Evolutionary conservation across 2,888 invertebrate genomes (phyloP).

Genomic region (Drosophila helvetica): DNA sequence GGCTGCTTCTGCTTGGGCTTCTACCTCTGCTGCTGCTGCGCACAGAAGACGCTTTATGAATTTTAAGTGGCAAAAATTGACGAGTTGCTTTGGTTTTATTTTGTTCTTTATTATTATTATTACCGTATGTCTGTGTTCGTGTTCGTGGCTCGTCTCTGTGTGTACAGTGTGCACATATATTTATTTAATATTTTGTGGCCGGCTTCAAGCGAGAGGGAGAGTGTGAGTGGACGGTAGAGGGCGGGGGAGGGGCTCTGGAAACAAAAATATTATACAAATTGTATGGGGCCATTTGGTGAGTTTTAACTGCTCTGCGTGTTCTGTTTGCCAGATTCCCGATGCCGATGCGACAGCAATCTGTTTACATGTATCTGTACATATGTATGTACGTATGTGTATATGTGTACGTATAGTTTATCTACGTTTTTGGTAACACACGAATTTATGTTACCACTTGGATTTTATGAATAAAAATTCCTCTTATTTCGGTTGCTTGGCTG

Average conservation of each 20-base stretch:
- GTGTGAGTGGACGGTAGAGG: neutral
- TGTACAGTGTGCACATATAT: conserved; percentile 30
- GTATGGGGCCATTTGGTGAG: conserved; percentile 66
- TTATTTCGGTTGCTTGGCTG: conserved; percentile 42
- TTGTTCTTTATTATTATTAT: conserved; percentile 59
- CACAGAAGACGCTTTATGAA: conserved; percentile 70
- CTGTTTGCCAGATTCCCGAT: conserved; percentile 66
- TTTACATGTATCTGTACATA: neutral
- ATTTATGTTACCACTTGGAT: conserved; percentile 66
- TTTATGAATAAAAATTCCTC: conserved; percentile 69
- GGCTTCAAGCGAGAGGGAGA: conserved; percentile 1
- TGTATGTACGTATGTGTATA: neutral
- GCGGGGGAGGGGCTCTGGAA: neutral
- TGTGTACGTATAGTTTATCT: conserved; percentile 12
- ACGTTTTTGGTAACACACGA: conserved; percentile 65
- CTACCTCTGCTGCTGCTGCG: conserved; percentile 17
- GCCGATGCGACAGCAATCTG: neutral
- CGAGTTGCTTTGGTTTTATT: conserved; percentile 75
- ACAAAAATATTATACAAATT: conserved; percentile 67
- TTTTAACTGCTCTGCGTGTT: conserved; percentile 74
- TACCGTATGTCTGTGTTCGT: conserved; percentile 45
- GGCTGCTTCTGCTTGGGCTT: neutral
- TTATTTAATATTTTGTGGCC: conserved; percentile 69
- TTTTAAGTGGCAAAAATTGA: conserved; percentile 75
- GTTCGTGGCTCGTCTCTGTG: conserved; percentile 19